Conservation (phyloP, 2,113 vertebrate species). For the Podiceps cristatus region DNA sequence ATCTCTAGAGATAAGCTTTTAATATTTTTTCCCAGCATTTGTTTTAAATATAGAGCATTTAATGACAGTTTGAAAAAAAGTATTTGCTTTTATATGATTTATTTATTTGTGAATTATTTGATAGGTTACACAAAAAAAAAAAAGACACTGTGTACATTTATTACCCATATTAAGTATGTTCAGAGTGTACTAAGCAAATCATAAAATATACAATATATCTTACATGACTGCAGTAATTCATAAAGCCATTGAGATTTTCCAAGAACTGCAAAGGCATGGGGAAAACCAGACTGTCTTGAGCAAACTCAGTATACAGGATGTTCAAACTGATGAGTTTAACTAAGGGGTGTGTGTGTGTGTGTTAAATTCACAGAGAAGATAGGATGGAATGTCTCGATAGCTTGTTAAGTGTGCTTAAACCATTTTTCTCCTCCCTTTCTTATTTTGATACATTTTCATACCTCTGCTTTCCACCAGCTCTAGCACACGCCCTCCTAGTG, state of each 20-base stretch:
- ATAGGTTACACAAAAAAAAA: constrained; percentile 29
- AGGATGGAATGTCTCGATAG: background rate
- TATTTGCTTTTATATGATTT: constrained; percentile 54
- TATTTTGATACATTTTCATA: background rate
- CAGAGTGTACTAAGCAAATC: constrained; percentile 34
- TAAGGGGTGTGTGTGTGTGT: background rate
- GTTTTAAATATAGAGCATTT: constrained; percentile 52
- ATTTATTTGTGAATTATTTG: constrained; percentile 34
- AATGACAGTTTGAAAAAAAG: constrained; percentile 41
- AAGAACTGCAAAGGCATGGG: background rate
- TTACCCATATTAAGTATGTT: constrained; percentile 32
- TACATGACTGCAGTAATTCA: constrained; percentile 9
- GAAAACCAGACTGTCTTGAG: background rate
- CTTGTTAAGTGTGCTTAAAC: background rate
- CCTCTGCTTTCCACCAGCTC: background rate
- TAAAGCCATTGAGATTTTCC: background rate
- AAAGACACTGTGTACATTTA: constrained; percentile 19
- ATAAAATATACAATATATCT: constrained; percentile 37
- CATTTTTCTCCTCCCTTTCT: background rate
- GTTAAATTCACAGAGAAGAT: background rate
- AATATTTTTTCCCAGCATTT: constrained; percentile 10
- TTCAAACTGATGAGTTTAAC: background rate
- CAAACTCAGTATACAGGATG: background rate
- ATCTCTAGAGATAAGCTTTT: constrained; percentile 26
- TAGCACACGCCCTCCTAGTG: background rate